phyloP scores from a whole-genome alignment of 1,140 invertebrate genomes.

The Scaptomyza montana region DNA sequence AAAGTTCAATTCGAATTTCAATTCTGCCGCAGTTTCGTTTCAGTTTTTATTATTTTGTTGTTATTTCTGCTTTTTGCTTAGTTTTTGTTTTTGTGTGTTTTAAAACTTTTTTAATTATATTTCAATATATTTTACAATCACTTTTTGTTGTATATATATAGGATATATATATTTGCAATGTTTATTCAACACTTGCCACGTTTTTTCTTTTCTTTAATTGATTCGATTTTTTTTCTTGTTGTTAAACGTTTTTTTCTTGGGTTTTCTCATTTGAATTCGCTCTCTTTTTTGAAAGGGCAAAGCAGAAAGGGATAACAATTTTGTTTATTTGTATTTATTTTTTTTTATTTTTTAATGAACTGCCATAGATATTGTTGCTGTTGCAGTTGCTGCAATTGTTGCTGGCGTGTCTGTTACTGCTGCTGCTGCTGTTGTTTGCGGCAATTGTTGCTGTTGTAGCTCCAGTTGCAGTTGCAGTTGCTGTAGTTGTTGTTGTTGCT shows the following conservation, averaged over 20 bases:
- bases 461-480: constrained; percentile 20
- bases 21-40: constrained; percentile 56
- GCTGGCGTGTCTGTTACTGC: constrained; percentile 15
- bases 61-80: constrained; percentile 29
- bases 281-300: constrained; percentile 1
- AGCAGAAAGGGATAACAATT: neutral
- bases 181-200: constrained; percentile 44
- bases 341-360: constrained; percentile 13
- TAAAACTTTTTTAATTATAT: constrained; percentile 19
- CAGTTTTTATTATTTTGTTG: constrained; percentile 26
- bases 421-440: constrained; percentile 11
- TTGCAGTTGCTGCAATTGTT: constrained; percentile 19
- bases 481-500: constrained; percentile 11
- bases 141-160: constrained; percentile 15
- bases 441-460: constrained; percentile 9
- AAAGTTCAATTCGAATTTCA: constrained; percentile 64
- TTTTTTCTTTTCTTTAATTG: constrained; percentile 47
- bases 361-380: constrained; percentile 30
- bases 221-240: constrained; percentile 38
- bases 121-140: constrained; percentile 35
- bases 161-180: neutral
- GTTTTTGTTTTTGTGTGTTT: constrained; percentile 6
- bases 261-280: constrained; percentile 58
- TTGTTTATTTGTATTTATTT: constrained; percentile 4
- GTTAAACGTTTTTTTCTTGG: constrained; percentile 52